phyloP scores from a whole-genome alignment of 2,888 invertebrate species.

The Hypolimnas misippus region DNA sequence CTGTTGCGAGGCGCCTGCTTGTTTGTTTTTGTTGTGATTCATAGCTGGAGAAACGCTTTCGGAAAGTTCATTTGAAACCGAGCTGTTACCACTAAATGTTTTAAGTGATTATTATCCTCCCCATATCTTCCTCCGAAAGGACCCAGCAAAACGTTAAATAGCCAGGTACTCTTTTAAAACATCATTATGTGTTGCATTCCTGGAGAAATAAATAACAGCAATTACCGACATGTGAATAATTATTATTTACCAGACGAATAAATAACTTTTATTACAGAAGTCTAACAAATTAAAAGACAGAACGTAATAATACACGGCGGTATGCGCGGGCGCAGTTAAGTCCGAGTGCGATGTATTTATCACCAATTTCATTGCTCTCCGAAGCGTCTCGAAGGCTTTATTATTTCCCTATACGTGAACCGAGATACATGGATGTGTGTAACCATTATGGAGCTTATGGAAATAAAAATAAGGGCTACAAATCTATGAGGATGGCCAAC shows the following conservation, averaged over 20 bases:
- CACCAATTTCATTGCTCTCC: constrained; percentile 14
- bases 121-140: no score
- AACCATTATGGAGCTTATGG: not conserved
- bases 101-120: no score
- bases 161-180: not conserved
- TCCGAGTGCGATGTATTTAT: constrained; percentile 15
- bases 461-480: not conserved
- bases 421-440: not conserved
- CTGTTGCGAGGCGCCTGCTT: no score
- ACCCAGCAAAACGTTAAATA: no score
- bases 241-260: constrained; percentile 1
- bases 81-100: no score
- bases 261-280: constrained; percentile 11
- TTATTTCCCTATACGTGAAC: constrained; percentile 13
- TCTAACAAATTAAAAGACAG: constrained; percentile 11
- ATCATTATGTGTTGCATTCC: not conserved
- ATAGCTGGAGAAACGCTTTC: no score
- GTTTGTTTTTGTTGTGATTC: no score
- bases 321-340: constrained; percentile 17
- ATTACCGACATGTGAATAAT: not conserved
- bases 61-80: no score
- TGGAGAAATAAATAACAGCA: not conserved
- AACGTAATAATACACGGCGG: constrained; percentile 1
- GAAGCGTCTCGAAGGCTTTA: constrained; percentile 14
- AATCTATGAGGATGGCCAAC: not conserved